Conservation (phyloP, 2,888 invertebrate genomes). For the Eupithecia vulgata region DNA sequence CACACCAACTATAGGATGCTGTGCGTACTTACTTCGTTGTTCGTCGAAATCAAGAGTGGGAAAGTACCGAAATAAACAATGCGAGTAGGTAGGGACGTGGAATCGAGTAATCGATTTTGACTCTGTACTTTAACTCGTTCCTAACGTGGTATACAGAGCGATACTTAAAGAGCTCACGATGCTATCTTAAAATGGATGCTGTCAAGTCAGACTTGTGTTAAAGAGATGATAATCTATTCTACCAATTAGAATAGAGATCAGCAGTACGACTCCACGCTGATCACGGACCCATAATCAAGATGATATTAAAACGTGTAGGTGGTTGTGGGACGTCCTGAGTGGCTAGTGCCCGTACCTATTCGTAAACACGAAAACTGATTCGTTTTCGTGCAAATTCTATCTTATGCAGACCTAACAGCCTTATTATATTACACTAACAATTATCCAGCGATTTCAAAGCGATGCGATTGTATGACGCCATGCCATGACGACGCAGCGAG, state of each 20-base stretch:
- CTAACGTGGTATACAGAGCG: neutral
- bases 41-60: neutral
- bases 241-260: neutral
- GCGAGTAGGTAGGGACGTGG: neutral
- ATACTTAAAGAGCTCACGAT: neutral
- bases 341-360: no score
- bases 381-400: neutral
- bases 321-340: no score
- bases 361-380: neutral
- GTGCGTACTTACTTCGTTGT: neutral
- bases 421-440: no score
- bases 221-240: constrained; percentile 4
- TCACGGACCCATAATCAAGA: neutral
- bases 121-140: constrained; percentile 1
- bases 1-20: no score
- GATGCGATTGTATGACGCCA: no score
- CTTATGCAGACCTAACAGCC: neutral
- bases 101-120: neutral
- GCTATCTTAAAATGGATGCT: neutral
- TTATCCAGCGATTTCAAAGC: no score
- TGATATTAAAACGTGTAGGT: neutral
- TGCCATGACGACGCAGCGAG: no score
- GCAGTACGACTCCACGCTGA: neutral
- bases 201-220: neutral
- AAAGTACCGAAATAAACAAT: no score